Evolutionary conservation across 2,797 vertebrate genomes (phyloP).

Genomic region (Enteromius treurensis): DNA sequence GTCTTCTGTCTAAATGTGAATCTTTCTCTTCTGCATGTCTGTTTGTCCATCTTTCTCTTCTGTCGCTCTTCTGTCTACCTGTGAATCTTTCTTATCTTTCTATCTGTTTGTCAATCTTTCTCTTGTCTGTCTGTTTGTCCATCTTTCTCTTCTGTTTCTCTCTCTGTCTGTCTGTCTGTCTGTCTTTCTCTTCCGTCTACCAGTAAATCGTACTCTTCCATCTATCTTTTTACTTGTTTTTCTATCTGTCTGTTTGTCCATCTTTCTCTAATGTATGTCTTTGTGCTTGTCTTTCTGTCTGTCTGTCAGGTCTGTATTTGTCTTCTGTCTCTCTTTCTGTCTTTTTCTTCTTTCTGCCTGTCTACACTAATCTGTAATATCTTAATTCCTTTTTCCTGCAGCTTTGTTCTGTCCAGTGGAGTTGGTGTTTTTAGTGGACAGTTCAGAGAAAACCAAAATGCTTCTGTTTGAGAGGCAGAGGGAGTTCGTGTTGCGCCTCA

Average conservation of each 20-base stretch:
- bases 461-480: slow-evolving; percentile 82
- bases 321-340: not conserved
- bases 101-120: not conserved
- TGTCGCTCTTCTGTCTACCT: not conserved
- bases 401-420: slow-evolving; percentile 76
- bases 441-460: slow-evolving; percentile 85
- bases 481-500: slow-evolving; percentile 78
- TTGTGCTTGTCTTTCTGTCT: not conserved
- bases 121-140: not conserved
- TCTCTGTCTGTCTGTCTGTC: rapidly evolving
- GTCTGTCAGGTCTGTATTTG: not conserved
- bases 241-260: not conserved
- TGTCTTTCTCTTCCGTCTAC: not conserved
- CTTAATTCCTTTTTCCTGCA: slow-evolving; percentile 34
- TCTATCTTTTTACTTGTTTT: not conserved
- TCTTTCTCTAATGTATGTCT: not conserved
- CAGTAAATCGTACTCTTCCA: not conserved
- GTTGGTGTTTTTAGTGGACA: slow-evolving; percentile 86
- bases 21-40: not conserved
- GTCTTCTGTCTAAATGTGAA: no score
- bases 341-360: not conserved
- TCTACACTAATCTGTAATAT: not conserved
- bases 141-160: not conserved
- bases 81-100: not conserved
- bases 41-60: not conserved